Base-by-base conservation (phyloP, 37 sponge, comb jelly and placozoan genomes). In the Agelas oroides region DNA sequence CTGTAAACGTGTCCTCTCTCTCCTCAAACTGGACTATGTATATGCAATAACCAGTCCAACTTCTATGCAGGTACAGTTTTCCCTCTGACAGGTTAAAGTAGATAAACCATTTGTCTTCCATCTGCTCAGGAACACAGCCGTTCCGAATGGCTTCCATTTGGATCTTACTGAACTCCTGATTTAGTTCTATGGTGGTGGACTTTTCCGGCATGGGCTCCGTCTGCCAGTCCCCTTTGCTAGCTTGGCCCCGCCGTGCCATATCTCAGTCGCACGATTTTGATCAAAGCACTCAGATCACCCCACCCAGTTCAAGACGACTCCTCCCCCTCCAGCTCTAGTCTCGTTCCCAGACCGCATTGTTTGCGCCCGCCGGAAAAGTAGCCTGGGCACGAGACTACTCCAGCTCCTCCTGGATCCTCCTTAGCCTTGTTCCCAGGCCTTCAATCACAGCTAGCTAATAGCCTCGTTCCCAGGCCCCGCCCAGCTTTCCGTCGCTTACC, bases 21-120 rank as follows among this genome's bases (percentile, higher is more conserved):
- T 80, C 57, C 64, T 73, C 73, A 33, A 82, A 82, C 27, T 21
- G 19, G n/a, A 82, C 35, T 13, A 82, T 60, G 59, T 73, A 82
- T 15, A 82, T 32, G 3, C 54, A 41, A 5, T 54, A 73, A 6
- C 83, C 83, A 27, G 83, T 82, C 83, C 83, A 82, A 41, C 83
- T 82, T 14, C 83, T 20, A 38, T 73, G 73, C 59, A 82, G 1
- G 73, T 71, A 73, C 46, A 82, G 83, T 32, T 59, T 58, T 5
- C 73, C 30, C 53, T 82, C 73, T 55, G 32, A 16, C n/a, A n/a
- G n/a, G n/a, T n/a, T n/a, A 38, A 73, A 82, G 55, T 82, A 82
- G 24, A 82, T 82, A 59, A 82, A 82, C 83, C 83, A 82, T 34
- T 82, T 82, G 34, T 82, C 83, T 16, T 82, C 83, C 83, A 82